phyloP scores from a whole-genome alignment of 2,888 invertebrate genomes.

The Mamestra brassicae region DNA sequence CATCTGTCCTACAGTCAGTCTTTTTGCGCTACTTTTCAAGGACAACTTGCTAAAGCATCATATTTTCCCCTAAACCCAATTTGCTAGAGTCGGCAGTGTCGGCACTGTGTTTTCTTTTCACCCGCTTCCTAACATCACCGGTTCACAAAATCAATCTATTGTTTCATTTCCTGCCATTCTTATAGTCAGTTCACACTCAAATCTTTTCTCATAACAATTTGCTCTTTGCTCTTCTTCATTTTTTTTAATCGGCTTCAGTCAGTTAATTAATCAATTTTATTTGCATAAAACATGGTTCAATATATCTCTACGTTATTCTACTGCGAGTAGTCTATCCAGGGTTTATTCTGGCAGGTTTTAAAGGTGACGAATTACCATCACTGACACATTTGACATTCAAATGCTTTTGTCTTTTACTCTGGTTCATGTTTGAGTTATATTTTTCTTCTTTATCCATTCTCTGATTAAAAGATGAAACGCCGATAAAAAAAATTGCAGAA shows the following conservation, averaged over 20 bases:
- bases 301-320: not conserved
- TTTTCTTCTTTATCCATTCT: not conserved
- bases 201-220: constrained; percentile 12
- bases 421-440: no score
- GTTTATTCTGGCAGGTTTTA: not conserved
- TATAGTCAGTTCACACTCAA: not conserved
- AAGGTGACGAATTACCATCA: no score
- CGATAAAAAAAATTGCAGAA: not conserved
- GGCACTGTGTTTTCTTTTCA: no score
- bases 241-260: no score
- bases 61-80: not conserved
- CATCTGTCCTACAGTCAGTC: not conserved
- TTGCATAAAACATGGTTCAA: not conserved
- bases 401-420: not conserved
- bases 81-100: no score
- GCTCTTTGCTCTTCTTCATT: not conserved
- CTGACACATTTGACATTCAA: no score
- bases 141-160: constrained; percentile 7
- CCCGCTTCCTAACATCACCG: not conserved
- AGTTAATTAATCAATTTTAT: no score
- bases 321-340: not conserved
- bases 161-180: constrained; percentile 14
- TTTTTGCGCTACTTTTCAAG: not conserved
- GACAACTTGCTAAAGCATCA: not conserved
- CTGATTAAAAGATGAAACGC: not conserved